phyloP scores from a whole-genome alignment of 2,888 invertebrate genomes.

The Chorisops tibialis region DNA sequence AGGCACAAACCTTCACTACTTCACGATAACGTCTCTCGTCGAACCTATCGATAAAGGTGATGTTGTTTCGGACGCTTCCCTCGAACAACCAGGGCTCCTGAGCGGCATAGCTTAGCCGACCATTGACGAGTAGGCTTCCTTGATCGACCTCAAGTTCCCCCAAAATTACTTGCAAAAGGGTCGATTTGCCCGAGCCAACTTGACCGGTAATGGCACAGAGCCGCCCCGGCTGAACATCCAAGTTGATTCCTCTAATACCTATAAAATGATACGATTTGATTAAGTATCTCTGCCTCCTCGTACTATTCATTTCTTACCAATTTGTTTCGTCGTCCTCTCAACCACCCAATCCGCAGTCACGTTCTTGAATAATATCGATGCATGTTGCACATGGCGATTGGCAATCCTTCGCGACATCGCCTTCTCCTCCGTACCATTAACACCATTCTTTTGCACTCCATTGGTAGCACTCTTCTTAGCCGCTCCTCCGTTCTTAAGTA shows the following conservation, averaged over 20 bases:
- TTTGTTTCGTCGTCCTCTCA: not conserved
- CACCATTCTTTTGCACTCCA: conserved; percentile 13
- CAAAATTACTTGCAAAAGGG: conserved; percentile 65
- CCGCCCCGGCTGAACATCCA: conserved; percentile 38
- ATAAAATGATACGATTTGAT: not conserved
- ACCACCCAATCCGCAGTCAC: conserved; percentile 18
- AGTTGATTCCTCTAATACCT: conserved; percentile 27
- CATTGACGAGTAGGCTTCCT: conserved; percentile 54
- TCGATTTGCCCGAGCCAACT: conserved; percentile 67
- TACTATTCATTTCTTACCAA: conserved; percentile 7
- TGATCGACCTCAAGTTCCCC: conserved; percentile 59
- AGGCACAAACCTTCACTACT: conserved; percentile 64
- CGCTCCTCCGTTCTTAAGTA: conserved; percentile 9
- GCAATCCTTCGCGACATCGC: conserved; percentile 3
- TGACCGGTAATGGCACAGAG: conserved; percentile 62
- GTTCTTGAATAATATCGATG: conserved; percentile 15
- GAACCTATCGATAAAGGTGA: conserved; percentile 58
- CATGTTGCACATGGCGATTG: conserved; percentile 6
- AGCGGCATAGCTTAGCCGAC: conserved; percentile 58
- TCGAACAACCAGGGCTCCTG: conserved; percentile 65
- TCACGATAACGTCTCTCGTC: conserved; percentile 54
- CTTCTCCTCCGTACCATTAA: conserved; percentile 10
- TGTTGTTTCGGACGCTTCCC: conserved; percentile 66
- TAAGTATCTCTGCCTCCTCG: not conserved
- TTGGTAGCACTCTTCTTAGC: conserved; percentile 3